Evolutionary conservation across 2,113 vertebrate species (phyloP).

Genomic region (Campylomormyrus numenius): DNA sequence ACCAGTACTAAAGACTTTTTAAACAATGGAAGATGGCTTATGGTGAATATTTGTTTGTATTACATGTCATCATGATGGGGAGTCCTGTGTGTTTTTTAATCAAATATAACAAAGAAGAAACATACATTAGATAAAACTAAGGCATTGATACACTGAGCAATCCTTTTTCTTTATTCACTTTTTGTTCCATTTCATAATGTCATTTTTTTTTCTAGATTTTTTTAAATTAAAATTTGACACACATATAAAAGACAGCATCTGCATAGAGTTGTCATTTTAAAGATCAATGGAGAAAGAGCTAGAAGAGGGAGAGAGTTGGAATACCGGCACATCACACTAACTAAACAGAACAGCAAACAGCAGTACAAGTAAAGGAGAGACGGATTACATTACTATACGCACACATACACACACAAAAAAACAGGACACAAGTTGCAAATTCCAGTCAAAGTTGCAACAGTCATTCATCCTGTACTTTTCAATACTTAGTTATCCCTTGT

Average conservation of each 20-base stretch:
- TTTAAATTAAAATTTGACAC: constrained; percentile 72
- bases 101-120: constrained; percentile 13
- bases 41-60: background rate
- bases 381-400: constrained; percentile 64
- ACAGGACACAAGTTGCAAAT: constrained; percentile 71
- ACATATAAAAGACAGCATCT: constrained; percentile 78
- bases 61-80: background rate
- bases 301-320: constrained; percentile 32
- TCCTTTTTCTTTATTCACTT: constrained; percentile 67
- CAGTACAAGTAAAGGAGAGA: constrained; percentile 57
- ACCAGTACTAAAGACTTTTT: background rate
- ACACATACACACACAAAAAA: constrained; percentile 70
- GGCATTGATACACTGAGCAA: constrained; percentile 63
- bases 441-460: constrained; percentile 61
- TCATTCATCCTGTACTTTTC: constrained; percentile 36
- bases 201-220: constrained; percentile 44
- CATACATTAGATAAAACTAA: constrained; percentile 36
- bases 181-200: constrained; percentile 64
- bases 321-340: constrained; percentile 70
- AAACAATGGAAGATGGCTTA: background rate
- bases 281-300: constrained; percentile 61
- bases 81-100: background rate
- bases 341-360: constrained; percentile 73
- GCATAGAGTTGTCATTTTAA: constrained; percentile 78
- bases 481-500: background rate